These are phyloP conservation scores for Drosophila borborema DNA, from an alignment of 2,888 invertebrate genomes.

Conservation along the genomic window DNA sequence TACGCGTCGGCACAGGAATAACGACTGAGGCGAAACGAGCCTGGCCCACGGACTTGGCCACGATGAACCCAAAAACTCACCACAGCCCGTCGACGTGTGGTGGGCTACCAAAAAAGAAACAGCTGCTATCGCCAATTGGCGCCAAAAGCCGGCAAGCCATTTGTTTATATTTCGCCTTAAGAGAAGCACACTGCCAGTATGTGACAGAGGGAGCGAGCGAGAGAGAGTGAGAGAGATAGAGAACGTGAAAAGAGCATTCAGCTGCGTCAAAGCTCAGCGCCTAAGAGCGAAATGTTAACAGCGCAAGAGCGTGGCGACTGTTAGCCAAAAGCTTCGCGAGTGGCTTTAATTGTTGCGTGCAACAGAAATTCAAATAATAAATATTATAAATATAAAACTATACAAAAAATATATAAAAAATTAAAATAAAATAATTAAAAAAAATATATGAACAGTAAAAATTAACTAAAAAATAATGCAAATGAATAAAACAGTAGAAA, in stretches of 20 bases:
- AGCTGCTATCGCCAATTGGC: constrained; percentile 46
- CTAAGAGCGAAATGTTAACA: constrained; percentile 49
- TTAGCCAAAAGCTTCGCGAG: constrained; percentile 55
- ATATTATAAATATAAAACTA: too few species aligned
- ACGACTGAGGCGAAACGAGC: constrained; percentile 66
- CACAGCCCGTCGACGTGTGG: constrained; percentile 51
- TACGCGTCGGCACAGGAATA: constrained; percentile 73
- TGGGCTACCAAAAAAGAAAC: constrained; percentile 32
- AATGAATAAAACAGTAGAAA: too few species aligned
- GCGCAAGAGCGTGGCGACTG: constrained; percentile 55
- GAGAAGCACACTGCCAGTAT: background rate
- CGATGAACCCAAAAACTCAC: constrained; percentile 46
- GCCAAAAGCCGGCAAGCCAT: constrained; percentile 57
- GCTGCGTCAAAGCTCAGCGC: constrained; percentile 44
- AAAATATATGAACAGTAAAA: too few species aligned
- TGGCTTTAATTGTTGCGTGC: constrained; percentile 14
- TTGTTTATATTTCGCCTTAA: constrained; percentile 52
- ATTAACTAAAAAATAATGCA: too few species aligned
- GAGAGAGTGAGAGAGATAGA: background rate
- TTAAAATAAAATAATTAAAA: too few species aligned
- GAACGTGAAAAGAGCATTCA: background rate
- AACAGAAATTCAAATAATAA: constrained; percentile 26
- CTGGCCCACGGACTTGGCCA: constrained; percentile 34
- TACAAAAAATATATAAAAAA: too few species aligned
- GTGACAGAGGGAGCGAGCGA: background rate